Percentiles rank a stretch among this genome's conserved stretches.
Conservation (phyloP, 1,140 invertebrate genomes). For the Gerris buenoi region DNA sequence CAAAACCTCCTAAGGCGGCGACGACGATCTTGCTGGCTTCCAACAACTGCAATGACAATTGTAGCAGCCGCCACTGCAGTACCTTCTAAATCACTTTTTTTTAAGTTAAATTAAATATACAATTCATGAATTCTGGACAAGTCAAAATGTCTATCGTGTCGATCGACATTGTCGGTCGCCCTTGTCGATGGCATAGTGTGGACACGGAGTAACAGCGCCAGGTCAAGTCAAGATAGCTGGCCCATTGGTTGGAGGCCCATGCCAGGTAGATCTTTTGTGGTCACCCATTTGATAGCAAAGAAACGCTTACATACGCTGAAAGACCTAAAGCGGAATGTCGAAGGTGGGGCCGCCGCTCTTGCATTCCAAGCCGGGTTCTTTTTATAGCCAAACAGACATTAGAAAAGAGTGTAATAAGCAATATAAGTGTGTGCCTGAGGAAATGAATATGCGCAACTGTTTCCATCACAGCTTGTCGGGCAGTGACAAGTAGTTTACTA, state of each 20-base stretch:
- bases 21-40: no score
- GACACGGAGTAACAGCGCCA: not conserved
- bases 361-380: not conserved
- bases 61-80: no score
- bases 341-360: not conserved
- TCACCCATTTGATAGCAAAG: not conserved
- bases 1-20: no score
- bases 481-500: not conserved
- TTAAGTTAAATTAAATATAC: no score
- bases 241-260: not conserved
- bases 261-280: not conserved
- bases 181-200: no score
- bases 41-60: no score
- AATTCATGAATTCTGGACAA: no score
- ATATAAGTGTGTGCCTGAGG: no score
- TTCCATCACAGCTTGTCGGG: not conserved
- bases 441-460: no score
- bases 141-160: no score
- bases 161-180: no score
- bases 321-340: not conserved
- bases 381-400: not conserved
- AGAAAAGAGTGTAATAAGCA: not conserved
- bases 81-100: no score
- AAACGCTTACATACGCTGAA: not conserved
- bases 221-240: not conserved